These are phyloP conservation scores for Ateles fusciceps DNA, from an alignment of 2,797 vertebrate species.

Conservation along the genomic window DNA sequence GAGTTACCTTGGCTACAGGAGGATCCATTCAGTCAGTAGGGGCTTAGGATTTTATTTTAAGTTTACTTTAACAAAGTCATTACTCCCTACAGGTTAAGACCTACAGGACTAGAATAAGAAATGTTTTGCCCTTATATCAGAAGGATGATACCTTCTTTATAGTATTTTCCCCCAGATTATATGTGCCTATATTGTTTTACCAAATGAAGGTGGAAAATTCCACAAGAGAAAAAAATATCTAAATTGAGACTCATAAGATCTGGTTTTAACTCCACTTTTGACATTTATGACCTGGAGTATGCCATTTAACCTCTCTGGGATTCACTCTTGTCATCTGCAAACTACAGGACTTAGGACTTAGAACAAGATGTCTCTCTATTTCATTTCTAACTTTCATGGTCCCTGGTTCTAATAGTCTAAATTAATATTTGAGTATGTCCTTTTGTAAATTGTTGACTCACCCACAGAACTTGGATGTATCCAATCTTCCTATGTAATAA, in stretches of 20 bases:
- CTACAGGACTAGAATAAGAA: not conserved
- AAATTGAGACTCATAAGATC: not conserved
- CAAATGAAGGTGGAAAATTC: not conserved
- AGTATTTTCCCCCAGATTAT: not conserved
- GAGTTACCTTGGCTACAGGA: not conserved
- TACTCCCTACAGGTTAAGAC: not conserved
- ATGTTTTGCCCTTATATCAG: not conserved
- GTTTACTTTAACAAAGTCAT: not conserved
- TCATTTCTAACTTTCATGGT: not conserved
- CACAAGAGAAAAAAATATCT: not conserved
- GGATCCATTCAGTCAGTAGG: not conserved
- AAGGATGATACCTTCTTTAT: not conserved
- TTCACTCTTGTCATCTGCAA: not conserved
- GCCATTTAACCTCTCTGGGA: not conserved
- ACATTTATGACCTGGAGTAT: not conserved
- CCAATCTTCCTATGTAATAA: constrained; percentile 8
- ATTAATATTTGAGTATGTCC: not conserved
- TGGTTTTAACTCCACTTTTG: not conserved
- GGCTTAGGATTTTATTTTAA: not conserved
- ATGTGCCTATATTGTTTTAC: not conserved
- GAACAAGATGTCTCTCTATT: not conserved
- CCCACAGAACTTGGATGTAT: not conserved
- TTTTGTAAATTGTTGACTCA: constrained; percentile 47
- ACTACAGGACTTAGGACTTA: constrained; percentile 28
- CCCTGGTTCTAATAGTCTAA: not conserved